These are phyloP conservation scores for Amphipyra tragopoginis DNA, from an alignment of 2,888 invertebrate species.

Conservation along the genomic window DNA sequence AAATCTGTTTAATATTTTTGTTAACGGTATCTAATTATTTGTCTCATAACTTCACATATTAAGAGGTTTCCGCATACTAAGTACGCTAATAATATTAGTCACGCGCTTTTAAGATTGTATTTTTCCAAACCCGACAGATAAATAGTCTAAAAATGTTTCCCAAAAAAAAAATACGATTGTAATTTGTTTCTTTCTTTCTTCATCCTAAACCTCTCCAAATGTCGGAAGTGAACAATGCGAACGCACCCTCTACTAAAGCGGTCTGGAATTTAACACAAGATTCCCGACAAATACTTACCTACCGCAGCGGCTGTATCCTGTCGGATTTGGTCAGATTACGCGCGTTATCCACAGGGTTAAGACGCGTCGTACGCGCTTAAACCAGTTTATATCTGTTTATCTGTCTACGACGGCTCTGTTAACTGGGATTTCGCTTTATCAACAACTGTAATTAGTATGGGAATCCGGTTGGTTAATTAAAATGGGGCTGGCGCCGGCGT, in stretches of 20 bases:
- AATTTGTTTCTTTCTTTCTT: not conserved
- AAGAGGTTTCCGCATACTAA: too few relatives aligned
- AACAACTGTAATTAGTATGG: constrained; percentile 56
- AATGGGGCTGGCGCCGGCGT: constrained; percentile 50
- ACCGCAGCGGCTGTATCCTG: constrained; percentile 80
- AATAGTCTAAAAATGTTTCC: not conserved
- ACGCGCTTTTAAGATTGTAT: not conserved
- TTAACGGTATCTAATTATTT: too few relatives aligned
- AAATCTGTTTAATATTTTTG: too few relatives aligned
- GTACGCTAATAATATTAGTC: too few relatives aligned
- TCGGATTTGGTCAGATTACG: constrained; percentile 75
- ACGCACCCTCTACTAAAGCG: constrained; percentile 69
- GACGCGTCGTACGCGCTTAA: constrained; percentile 62
- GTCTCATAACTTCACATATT: too few relatives aligned
- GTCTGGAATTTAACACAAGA: constrained; percentile 70
- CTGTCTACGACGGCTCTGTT: constrained; percentile 57
- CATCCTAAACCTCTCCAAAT: not conserved
- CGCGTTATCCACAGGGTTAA: constrained; percentile 54
- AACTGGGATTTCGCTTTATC: constrained; percentile 64
- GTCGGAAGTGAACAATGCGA: constrained; percentile 57
- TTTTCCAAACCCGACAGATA: not conserved
- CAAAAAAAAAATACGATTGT: too few relatives aligned
- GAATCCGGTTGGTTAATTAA: constrained; percentile 57
- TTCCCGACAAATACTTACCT: constrained; percentile 80
- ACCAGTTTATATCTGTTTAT: constrained; percentile 58